Base-by-base conservation (phyloP, 2,888 invertebrate species). In the Molorchus minor region DNA sequence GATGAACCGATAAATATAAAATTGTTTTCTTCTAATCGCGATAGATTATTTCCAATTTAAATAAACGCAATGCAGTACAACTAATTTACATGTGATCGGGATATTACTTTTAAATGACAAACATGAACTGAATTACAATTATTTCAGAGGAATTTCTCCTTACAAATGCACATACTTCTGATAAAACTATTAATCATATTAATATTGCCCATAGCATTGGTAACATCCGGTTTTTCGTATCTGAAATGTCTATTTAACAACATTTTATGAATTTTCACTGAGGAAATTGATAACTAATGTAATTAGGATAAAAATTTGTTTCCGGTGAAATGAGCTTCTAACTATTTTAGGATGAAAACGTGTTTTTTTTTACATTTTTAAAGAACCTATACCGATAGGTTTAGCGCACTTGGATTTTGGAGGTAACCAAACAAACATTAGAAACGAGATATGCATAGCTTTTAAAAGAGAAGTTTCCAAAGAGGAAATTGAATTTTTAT, bases 1-100 rank as follows among this genome's bases (percentile, higher is more conserved):
- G 30, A 30, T 20, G 47, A 41, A 47, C 30, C 33, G 56, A 33
- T 56, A 47, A 29, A 54, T 25, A 54, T n/a, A 45, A 54, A 30
- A 16, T 36, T 16, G 38, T 47, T 35, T 20, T 13, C 3, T 16
- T 40, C 12, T 19, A 25, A 15, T n/a, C 1, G 8, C 1, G 46
- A 3, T 15, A 16, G 25, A 47, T 19, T 20, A 20, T 12, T 19
- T 10, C 36, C 35, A 49, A 21, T 33, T 33, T 33, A 10, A 33
- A 33, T 33, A 10, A 21, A 49, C 8, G 35, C 21, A 36, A 21
- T 38, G 25, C 38, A 49, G 15, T 29, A 20, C 25, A 44, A 29
- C 29, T 29, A 44, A 44, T 44, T 44, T 25, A 4, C 44, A 29
- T 44, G 25, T 44, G 5, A 29, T 29, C 44, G 4, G 13, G 15